Evolutionary conservation across 2,797 vertebrate species (phyloP).

Genomic region (Clangula hyemalis): DNA sequence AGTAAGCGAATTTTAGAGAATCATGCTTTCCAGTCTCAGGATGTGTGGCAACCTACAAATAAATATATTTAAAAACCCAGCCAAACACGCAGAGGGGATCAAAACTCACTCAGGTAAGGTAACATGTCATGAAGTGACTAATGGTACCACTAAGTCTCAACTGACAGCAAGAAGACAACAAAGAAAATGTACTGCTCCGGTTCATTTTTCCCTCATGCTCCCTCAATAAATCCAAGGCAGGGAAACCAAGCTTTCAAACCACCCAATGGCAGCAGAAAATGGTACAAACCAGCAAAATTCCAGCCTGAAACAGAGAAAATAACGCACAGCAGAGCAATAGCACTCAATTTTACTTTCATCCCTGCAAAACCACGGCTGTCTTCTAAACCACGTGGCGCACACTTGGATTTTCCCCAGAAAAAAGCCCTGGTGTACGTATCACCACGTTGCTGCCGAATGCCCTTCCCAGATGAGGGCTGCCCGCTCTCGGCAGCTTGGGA

Average conservation of each 20-base stretch:
- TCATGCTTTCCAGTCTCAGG: background rate
- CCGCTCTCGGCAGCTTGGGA: accelerated
- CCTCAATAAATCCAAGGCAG: background rate
- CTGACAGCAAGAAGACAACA: slow-evolving; percentile 12
- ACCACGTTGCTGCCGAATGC: accelerated
- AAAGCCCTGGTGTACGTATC: no score
- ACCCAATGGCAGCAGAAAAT: background rate
- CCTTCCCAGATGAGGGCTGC: background rate
- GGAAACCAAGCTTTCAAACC: background rate
- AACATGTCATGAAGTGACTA: background rate
- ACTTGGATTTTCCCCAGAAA: background rate
- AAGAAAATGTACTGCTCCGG: slow-evolving; percentile 54
- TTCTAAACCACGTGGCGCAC: background rate
- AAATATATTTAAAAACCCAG: background rate
- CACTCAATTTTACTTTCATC: background rate
- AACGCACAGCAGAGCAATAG: background rate
- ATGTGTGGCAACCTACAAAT: background rate
- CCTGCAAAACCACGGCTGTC: background rate
- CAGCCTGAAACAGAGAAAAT: background rate
- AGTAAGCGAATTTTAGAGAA: background rate
- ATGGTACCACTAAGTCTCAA: slow-evolving; percentile 32
- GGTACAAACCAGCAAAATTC: background rate
- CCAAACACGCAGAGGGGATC: background rate
- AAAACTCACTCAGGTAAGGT: slow-evolving; percentile 24
- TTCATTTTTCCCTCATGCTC: slow-evolving; percentile 35